These are phyloP conservation scores for Rhizoglyphus robini DNA, from an alignment of 1,140 invertebrate genomes.

Conservation along the genomic window DNA sequence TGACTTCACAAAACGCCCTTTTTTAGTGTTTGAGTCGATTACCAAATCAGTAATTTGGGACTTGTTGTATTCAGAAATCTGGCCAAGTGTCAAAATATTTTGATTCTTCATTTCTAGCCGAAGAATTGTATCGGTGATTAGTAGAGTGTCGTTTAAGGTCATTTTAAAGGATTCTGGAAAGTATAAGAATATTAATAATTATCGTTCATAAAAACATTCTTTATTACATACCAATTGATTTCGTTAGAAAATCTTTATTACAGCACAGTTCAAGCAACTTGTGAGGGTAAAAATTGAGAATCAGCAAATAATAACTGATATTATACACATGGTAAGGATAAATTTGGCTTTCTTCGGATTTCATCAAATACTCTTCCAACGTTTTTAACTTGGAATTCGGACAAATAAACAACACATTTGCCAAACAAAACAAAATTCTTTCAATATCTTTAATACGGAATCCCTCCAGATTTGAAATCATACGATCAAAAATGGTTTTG, in stretches of 20 bases:
- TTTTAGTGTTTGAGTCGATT: background rate
- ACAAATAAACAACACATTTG: background rate
- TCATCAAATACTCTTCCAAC: conserved; percentile 4
- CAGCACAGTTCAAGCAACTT: background rate
- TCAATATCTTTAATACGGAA: conserved; percentile 19
- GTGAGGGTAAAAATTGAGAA: conserved; percentile 5
- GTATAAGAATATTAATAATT: background rate
- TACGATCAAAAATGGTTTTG: background rate
- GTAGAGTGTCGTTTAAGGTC: background rate
- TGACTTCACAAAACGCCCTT: background rate
- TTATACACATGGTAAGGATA: background rate
- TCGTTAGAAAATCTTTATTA: background rate
- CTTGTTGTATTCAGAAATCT: too few relatives aligned
- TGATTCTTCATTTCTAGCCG: background rate
- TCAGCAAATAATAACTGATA: background rate
- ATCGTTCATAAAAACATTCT: background rate
- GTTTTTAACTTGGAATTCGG: background rate
- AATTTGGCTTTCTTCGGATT: background rate
- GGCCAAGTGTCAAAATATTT: background rate
- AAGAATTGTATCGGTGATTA: background rate
- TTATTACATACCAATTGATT: background rate
- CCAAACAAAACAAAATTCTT: conserved; percentile 13
- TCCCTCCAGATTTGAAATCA: background rate
- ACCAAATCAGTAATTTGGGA: background rate
- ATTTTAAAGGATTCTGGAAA: background rate